Base-by-base conservation (phyloP, 2,113 vertebrate species). In the Podarcis muralis region DNA sequence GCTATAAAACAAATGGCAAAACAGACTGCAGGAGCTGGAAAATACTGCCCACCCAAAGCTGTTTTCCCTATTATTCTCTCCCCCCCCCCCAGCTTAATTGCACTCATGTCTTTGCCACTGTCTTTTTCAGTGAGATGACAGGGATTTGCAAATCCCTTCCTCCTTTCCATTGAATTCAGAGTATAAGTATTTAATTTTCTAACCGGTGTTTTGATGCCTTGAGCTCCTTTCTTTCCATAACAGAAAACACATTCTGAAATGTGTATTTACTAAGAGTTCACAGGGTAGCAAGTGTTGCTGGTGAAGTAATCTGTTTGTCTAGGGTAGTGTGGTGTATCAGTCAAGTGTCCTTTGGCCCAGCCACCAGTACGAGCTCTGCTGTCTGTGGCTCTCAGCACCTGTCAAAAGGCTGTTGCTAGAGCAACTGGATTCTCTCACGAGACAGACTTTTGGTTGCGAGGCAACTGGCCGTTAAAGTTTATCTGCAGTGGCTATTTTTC, bases 331-430 rank as follows among this genome's bases (percentile, higher is more conserved):
- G 75, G 86, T 71, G 88, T 79, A 91, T 78, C 87, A 83, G 84
- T 89, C 84, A 85, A 92, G 86, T 87, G 86, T 90, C 32, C 77
- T 93, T 69, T 89, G 92, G 92, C 75, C 76, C 69, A 90, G 93
- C 62, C 92, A 92, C 85, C 2, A 12, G 43, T 71, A 23, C 15
- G 37, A 87, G 91, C 86, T 93, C 80, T 94, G 90, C 83, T 87
- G 85, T 94, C 93, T 93, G 89, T 88, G 91, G 92, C 93, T 94
- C 92, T 75, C 27, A 93, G 83, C 92, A 80, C 25, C 92, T 90
- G 68, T 94, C 94, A 91, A 92, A 84, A 87, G 40, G 71, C 95
- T 94, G 96, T 96, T 96, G 91, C 96, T 93, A 95, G 90, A 96
- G 96, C 91, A 96, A 97, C 94, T 91, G 91, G 93, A 93, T 89